Evolutionary conservation across 2,797 vertebrate genomes (phyloP).

Genomic region (Eulemur rubriventer): DNA sequence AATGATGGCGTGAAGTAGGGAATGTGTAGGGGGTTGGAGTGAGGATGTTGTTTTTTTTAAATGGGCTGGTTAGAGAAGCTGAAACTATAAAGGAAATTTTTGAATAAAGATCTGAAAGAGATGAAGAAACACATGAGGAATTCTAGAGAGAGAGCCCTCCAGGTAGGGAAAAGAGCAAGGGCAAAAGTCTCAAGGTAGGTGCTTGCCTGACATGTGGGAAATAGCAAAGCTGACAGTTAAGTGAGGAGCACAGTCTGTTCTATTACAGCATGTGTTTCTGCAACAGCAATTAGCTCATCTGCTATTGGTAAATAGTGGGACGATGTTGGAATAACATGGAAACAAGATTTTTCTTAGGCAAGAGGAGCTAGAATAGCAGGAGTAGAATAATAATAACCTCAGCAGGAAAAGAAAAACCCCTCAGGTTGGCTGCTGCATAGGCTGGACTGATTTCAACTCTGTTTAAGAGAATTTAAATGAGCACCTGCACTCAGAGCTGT

Average conservation of each 20-base stretch:
- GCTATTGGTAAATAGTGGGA: slow-evolving; percentile 18
- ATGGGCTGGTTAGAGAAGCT: neutral
- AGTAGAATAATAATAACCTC: neutral
- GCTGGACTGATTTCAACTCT: neutral
- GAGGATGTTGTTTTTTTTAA: neutral
- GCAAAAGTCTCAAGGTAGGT: neutral
- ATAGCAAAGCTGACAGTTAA: neutral
- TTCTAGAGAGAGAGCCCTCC: neutral
- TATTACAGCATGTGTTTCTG: slow-evolving; percentile 3
- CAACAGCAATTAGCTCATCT: slow-evolving; percentile 13
- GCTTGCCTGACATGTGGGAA: neutral
- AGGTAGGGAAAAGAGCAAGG: neutral
- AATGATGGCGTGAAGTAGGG: neutral
- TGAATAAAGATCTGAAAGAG: neutral
- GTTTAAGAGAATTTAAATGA: neutral
- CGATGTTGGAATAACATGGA: neutral
- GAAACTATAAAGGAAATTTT: neutral
- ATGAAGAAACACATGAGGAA: neutral
- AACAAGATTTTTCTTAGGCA: neutral
- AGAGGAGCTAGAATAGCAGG: neutral
- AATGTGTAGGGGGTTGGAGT: neutral
- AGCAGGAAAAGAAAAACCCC: neutral
- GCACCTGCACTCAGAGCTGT: neutral
- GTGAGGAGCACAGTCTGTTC: neutral
- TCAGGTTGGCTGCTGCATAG: neutral